phyloP scores from a whole-genome alignment of 2,888 invertebrate species.

The Galeruca laticollis region DNA sequence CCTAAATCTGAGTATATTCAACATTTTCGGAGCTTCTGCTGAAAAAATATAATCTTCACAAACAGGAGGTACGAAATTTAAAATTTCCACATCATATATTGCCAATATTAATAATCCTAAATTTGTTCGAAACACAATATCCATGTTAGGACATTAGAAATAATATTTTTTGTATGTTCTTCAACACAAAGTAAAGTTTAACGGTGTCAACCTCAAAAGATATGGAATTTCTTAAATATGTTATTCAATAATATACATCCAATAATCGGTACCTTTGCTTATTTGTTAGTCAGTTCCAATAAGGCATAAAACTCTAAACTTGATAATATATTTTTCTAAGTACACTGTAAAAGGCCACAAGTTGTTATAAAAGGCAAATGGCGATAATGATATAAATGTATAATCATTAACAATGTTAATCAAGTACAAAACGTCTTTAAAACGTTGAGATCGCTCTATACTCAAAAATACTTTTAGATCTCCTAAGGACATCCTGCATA shows the following conservation, averaged over 20 bases:
- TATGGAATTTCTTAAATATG: too few species aligned
- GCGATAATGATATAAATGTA: slow-evolving; percentile 42
- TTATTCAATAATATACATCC: neutral
- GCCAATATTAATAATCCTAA: too few species aligned
- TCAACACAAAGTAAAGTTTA: too few species aligned
- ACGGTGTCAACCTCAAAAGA: too few species aligned
- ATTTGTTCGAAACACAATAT: too few species aligned
- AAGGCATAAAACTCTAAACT: slow-evolving; percentile 25
- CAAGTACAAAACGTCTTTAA: slow-evolving; percentile 43
- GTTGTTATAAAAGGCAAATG: slow-evolving; percentile 51
- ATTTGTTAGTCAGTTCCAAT: slow-evolving; percentile 21
- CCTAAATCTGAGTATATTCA: too few species aligned
- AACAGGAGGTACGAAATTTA: too few species aligned
- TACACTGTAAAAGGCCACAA: slow-evolving; percentile 56
- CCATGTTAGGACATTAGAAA: too few species aligned
- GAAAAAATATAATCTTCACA: too few species aligned
- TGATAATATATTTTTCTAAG: slow-evolving; percentile 48
- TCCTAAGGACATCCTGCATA: neutral
- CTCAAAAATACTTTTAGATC: slow-evolving; percentile 18
- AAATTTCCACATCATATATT: too few species aligned
- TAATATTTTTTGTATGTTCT: too few species aligned
- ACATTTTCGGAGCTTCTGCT: too few species aligned
- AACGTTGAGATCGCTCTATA: slow-evolving; percentile 52
- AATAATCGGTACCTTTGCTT: neutral
- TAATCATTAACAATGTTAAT: slow-evolving; percentile 34